Base-by-base conservation (phyloP, 2,113 vertebrate species). In the Gila orcuttii region DNA sequence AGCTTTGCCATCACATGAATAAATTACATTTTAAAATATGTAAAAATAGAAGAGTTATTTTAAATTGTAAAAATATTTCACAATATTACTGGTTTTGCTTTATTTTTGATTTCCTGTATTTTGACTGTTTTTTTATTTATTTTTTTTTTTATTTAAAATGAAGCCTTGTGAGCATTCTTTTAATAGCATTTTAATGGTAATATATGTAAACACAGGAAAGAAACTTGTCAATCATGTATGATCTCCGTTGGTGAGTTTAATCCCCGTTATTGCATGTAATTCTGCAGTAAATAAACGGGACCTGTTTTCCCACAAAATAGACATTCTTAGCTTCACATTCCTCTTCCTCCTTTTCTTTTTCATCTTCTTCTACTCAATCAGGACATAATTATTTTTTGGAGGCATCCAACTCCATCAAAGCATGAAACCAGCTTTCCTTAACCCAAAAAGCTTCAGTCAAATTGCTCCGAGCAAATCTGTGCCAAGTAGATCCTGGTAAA, bases 391-490 rank as follows among this genome's bases (percentile, higher is more conserved):
- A 28, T 64, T 84, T 36, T 71, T 36, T 71, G 6, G 47, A 55
- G 10, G 33, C n/a, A 28, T 71, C 23, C n/a, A 31, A 86, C 87
- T 87, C 68, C 52, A 28, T 79, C 85, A 83, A 80, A 75, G 86
- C 39, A 15, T 89, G 89, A 91, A 89, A 88, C 79, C 17, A 81
- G 73, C 76, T 89, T 79, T 62, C 73, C 82, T 87, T 55, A 50
- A 77, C 47, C 77, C 79, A 42, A 10, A 83, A 42, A 90, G 62
- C 84, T 69, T 89, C 82, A 86, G 59, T 85, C 62, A 74, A 87
- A 82, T 66, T 28, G 33, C 89, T 89, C 90, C 76, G 87, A 91
- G 88, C 82, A 42, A 83, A 79, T 79, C 77, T 45, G 77, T 39
- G 36, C 73, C 74, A 71, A 52, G 21, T 52, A 42, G 36, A 42